Evolutionary conservation across 1,140 invertebrate genomes (phyloP), one percentile per base, ranked within the genome.

Genomic region (Nephotettix cincticeps): DNA sequence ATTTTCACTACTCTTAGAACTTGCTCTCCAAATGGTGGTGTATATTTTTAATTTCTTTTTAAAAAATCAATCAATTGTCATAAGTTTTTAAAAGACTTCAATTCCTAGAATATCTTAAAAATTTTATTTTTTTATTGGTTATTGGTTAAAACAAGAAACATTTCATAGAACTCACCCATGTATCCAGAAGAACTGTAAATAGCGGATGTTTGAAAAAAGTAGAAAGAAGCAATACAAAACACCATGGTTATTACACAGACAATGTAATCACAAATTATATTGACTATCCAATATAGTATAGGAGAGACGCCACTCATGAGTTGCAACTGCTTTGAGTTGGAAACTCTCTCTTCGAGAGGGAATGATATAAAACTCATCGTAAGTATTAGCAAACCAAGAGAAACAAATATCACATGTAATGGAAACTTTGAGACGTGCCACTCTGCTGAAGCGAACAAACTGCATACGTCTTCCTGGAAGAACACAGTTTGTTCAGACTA

Each of bases 241-340:
- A 77, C 9, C 3, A 29, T 30, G 1, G 32, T 27, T 17, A 67
- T 43, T 13, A 67, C 6, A 17, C 83, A 79, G 27, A 87, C 81
- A 58, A 85, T 78, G 63, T 82, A 77, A 74, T 91, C 89, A 81
- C 88, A 89, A 9, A 84, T 40, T 61, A 89, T 86, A 27, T 84
- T 85, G 1, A 85, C 82, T 9, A 82, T 43, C 90, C 89, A 91
- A 74, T 87, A 91, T 0, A 79, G 81, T 1, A 83, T 45, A 11
- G 83, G 79, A 11, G 84, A 79, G 1, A 87, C 83, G 32, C 90
- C 89, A 13, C 87, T 86, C 78, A 91, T 89, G 78, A 87, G 84
- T 79, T 91, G 89, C 13, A 91, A 78, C 72, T 91, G 89, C 76
- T 90, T 91, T n/a, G 85, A 84, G 74, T 85, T 86, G 69, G 82